phyloP scores from a whole-genome alignment of 1,140 invertebrate genomes.

The Atopsyche davidsoni region DNA sequence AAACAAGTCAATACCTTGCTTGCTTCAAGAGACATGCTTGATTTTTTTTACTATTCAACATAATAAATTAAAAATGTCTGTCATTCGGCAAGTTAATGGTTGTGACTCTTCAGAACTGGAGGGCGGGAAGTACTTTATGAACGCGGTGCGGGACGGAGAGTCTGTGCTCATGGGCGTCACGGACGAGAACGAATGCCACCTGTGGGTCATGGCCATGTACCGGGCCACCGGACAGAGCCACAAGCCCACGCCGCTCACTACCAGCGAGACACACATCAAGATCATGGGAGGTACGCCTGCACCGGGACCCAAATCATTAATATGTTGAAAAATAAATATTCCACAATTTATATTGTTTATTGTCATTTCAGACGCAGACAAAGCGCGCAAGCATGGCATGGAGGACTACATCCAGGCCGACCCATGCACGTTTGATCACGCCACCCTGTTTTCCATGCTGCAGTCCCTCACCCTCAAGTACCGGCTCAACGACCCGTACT shows the following conservation, averaged over 20 bases:
- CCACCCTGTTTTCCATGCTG: conserved; percentile 82
- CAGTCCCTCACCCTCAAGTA: conserved; percentile 93
- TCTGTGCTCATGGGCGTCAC: conserved; percentile 95
- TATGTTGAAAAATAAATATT: too few relatives aligned
- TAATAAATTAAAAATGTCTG: neutral
- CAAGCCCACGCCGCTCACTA: conserved; percentile 91
- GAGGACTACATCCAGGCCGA: conserved; percentile 98
- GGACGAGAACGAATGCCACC: conserved; percentile 95
- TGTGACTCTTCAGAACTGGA: conserved; percentile 58
- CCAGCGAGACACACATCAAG: conserved; percentile 60
- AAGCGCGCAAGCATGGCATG: conserved; percentile 97
- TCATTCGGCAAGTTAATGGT: neutral
- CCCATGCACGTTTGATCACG: conserved; percentile 95
- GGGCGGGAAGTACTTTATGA: conserved; percentile 93
- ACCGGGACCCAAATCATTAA: neutral
- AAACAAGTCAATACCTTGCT: too few relatives aligned
- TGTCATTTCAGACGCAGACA: conserved; percentile 73
- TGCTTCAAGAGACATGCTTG: neutral
- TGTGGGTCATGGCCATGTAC: conserved; percentile 99
- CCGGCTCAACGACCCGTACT: conserved; percentile 93
- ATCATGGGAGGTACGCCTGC: conserved; percentile 49
- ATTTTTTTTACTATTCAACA: too few relatives aligned
- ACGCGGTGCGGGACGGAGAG: conserved; percentile 96
- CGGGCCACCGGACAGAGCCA: conserved; percentile 97
- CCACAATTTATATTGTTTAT: neutral